phyloP scores from a whole-genome alignment of 2,888 invertebrate genomes.

The Germaria angustata region DNA sequence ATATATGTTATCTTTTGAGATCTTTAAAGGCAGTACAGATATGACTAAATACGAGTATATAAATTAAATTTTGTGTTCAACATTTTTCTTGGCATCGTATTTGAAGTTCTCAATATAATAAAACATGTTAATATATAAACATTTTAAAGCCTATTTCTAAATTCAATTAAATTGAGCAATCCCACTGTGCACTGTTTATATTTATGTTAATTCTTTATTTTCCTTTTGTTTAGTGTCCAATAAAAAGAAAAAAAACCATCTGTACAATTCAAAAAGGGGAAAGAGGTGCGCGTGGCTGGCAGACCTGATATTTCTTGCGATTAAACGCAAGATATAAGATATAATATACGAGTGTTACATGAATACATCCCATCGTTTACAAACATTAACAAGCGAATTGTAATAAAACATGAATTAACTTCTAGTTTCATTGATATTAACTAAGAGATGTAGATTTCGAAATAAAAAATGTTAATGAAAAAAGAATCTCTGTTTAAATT shows the following conservation, averaged over 20 bases:
- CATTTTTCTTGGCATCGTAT: too few relatives aligned
- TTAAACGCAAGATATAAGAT: slow-evolving; percentile 51
- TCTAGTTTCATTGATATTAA: slow-evolving; percentile 28
- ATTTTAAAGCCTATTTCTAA: too few relatives aligned
- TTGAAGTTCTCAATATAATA: too few relatives aligned
- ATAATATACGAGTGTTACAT: slow-evolving; percentile 55
- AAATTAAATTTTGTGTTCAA: too few relatives aligned
- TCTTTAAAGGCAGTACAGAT: too few relatives aligned
- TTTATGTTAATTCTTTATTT: slow-evolving; percentile 47
- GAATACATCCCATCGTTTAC: not conserved
- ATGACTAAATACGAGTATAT: too few relatives aligned
- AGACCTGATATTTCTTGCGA: slow-evolving; percentile 18
- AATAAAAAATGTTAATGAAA: slow-evolving; percentile 29
- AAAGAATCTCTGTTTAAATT: slow-evolving; percentile 19
- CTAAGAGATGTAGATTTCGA: not conserved
- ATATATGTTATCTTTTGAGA: too few relatives aligned
- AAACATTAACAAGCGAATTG: slow-evolving; percentile 15
- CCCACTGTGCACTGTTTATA: not conserved
- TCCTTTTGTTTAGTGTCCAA: not conserved
- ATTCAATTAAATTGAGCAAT: too few relatives aligned
- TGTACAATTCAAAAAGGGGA: too few relatives aligned
- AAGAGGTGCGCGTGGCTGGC: not conserved
- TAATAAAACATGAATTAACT: slow-evolving; percentile 41
- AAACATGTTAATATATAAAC: too few relatives aligned
- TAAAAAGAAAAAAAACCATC: not conserved